Base-by-base conservation (phyloP, 2,113 vertebrate species). In the Okapia johnstoni region DNA sequence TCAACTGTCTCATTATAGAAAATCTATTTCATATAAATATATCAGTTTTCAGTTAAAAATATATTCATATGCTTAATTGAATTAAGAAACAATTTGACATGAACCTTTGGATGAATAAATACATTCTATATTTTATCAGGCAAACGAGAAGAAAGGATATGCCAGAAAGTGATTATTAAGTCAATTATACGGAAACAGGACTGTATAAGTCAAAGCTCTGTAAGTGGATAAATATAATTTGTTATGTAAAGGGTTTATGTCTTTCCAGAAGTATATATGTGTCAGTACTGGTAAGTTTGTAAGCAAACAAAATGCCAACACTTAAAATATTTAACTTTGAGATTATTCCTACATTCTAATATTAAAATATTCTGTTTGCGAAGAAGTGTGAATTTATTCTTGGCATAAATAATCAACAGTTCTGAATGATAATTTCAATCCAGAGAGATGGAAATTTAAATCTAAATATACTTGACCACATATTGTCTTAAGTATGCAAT, bases 181-280 rank as follows among this genome's bases (percentile, higher is more conserved):
- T 99, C 99, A 83, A 99, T 99, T 48, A 99, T 99, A 98, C 99
- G 99, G 97, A 99, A 99, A 98, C 99, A 99, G 48, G 99, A 99
- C 96, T 99, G 99, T 97, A 98, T 99, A 98, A 99, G 99, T 98
- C 99, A 99, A 94, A 99, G 99, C 50, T 99, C 99, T 97, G 99
- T 99, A 99, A 99, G 99, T 98, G 19, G 50, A 76, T 97, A 80
- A 91, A 55, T 21, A 57, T 43, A 15, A 50, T n/a, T 94, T 93
- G 52, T 94, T 92, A 88, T 3, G 25, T 93, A 17, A 63, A 84
- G 28, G 16, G 4, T 40, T n/a, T 57, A 1, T 70, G 17, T 2
- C 19, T 93, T 95, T 98, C n/a, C 40, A 73, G 63, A 61, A 88
- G 40, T 66, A 43, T 54, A 36, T 61, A 10, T 48, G 3, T 88